These are phyloP conservation scores for Bostrychus sinensis DNA, from an alignment of 2,113 vertebrate species.

Conservation along the genomic window DNA sequence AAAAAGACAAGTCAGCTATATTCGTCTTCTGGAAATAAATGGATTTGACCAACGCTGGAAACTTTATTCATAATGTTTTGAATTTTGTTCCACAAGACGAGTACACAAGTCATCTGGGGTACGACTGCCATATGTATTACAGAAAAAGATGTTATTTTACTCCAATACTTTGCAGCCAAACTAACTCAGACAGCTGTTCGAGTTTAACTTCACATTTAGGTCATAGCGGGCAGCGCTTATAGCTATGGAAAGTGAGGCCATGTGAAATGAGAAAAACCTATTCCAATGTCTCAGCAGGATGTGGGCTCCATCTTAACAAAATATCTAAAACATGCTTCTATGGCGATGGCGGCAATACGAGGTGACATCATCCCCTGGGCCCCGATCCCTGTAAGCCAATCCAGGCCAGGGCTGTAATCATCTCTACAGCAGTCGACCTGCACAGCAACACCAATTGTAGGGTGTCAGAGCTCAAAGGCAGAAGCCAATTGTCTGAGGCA, in stretches of 20 bases:
- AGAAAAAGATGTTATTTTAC: neutral
- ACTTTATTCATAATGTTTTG: conserved; percentile 8
- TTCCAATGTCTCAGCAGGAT: conserved; percentile 48
- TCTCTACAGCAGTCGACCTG: conserved; percentile 35
- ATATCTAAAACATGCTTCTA: conserved; percentile 21
- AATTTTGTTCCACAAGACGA: neutral
- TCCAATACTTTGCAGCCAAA: neutral
- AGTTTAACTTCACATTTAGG: conserved; percentile 21
- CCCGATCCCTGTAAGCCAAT: conserved; percentile 31
- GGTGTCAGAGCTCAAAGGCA: conserved; percentile 23
- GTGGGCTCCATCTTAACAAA: conserved; percentile 37
- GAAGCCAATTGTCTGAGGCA: conserved; percentile 31
- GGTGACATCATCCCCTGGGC: conserved; percentile 58
- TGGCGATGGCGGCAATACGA: conserved; percentile 42
- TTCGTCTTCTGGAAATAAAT: neutral
- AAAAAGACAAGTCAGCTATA: conserved; percentile 8
- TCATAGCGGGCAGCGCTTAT: conserved; percentile 14
- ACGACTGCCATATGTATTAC: neutral
- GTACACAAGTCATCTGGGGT: conserved; percentile 2
- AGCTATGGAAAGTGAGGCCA: conserved; percentile 27
- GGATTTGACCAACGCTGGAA: conserved; percentile 3
- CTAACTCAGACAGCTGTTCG: neutral
- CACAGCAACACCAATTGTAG: conserved; percentile 22
- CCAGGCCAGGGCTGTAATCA: conserved; percentile 56
- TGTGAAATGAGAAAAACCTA: conserved; percentile 27